Evolutionary conservation across 2,797 vertebrate species (phyloP), one percentile per base, ranked within the genome.

Genomic region (Diceros bicornis): DNA sequence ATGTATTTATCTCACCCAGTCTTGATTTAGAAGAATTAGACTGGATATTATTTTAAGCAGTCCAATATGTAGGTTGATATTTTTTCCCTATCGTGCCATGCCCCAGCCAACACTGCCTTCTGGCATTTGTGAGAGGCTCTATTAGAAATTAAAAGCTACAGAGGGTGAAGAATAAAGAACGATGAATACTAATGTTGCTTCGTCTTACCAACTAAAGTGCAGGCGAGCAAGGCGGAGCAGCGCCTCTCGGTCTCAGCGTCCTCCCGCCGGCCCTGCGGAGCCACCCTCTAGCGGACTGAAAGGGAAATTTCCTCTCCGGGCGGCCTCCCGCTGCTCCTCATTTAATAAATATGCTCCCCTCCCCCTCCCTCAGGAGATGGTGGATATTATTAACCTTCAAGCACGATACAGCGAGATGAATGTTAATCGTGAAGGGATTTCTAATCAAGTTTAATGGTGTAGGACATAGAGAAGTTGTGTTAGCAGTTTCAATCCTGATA

Each of bases 221-320:
- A 4, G 93, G 94, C 79, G 5, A 89, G 94, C 69, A 50, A 75
- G 9, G 83, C 0, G 21, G 59, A 61, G 50, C 4, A 34, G 7
- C 32, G 78, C 34, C 68, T 44, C 83, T 89, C 93, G 2, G 32
- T 55, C 86, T 68, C 18, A 1, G 74, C 44, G 47, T 44, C 47
- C 91, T 78, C 81, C 94, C 21, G 89, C 78, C 12, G 6, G 2
- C 50, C 97, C 85, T 4, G 74, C 82, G 83, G 72, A 92, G 96
- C 95, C 92, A 96, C 98, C 98, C 98, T 98, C 98, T 99, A 98
- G 99, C 87, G 98, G 98, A 94, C 91, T 64, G 74, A 97, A 29
- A 23, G 62, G 55, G 98, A 98, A 99, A 94, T 97, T 97, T 97
- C 96, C 79, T 94, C 78, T 86, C 94, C 64, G 32, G 69, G 92